These are phyloP conservation scores for Numenius phaeopus DNA, from an alignment of 2,797 vertebrate genomes.

Conservation along the genomic window DNA sequence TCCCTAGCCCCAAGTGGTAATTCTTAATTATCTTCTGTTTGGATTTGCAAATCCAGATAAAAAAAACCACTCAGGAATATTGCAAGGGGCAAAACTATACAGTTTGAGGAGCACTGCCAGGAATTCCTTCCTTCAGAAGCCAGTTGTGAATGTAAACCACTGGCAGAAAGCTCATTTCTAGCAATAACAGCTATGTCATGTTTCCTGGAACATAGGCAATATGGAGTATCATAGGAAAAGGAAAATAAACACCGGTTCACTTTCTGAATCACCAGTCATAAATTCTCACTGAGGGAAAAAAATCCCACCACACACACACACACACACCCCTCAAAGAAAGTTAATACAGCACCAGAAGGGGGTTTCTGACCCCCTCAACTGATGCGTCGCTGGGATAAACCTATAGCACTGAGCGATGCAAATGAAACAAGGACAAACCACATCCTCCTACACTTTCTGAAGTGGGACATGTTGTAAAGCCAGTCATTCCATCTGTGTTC, in stretches of 20 bases:
- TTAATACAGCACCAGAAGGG: not conserved
- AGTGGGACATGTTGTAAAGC: not conserved
- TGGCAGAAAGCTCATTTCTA: conserved; percentile 21
- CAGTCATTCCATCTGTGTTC: not conserved
- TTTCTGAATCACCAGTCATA: conserved; percentile 38
- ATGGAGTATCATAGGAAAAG: conserved; percentile 45
- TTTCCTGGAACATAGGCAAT: conserved; percentile 56
- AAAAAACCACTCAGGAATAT: not conserved
- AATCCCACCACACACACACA: not conserved
- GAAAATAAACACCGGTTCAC: conserved; percentile 47
- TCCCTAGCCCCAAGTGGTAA: not conserved
- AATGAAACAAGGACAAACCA: not conserved
- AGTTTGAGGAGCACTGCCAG: not conserved
- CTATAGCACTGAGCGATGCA: rapidly evolving
- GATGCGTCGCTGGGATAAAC: not conserved
- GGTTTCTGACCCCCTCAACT: not conserved
- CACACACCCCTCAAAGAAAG: not conserved
- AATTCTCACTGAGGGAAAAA: not conserved
- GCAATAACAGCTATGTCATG: conserved; percentile 61
- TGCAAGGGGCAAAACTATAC: not conserved
- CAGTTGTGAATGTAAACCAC: conserved; percentile 16
- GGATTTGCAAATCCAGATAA: not conserved
- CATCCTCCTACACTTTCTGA: not conserved
- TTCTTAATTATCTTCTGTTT: not conserved
- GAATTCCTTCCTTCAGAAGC: conserved; percentile 41